These are phyloP conservation scores for Gasterosteus aculeatus DNA, from an alignment of 2,113 vertebrate genomes.

Conservation along the genomic window DNA sequence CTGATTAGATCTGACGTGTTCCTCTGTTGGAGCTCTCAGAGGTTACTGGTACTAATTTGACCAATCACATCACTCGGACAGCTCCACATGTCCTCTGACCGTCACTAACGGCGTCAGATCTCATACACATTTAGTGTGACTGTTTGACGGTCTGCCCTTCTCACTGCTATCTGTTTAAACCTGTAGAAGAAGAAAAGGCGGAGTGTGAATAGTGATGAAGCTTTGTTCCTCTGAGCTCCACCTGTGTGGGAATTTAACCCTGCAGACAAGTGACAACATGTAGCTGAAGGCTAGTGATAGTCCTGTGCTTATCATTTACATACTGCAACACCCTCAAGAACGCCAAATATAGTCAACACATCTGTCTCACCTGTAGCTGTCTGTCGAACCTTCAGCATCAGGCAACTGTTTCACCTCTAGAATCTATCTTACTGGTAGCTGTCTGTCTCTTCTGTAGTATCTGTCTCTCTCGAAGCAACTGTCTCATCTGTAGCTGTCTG, in stretches of 20 bases:
- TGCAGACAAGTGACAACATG: constrained; percentile 48
- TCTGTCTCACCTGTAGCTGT: not conserved
- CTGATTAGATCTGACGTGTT: constrained; percentile 27
- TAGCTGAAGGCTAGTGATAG: not conserved
- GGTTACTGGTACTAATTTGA: constrained; percentile 37
- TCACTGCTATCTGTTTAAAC: constrained; percentile 35
- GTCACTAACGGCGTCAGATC: not conserved
- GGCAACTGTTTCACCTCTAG: too few species aligned
- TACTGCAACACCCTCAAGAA: not conserved
- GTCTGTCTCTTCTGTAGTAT: too few species aligned
- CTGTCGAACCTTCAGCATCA: too few species aligned
- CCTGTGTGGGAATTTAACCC: constrained; percentile 32
- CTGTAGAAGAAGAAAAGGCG: constrained; percentile 27
- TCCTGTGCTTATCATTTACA: not conserved
- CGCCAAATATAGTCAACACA: not conserved
- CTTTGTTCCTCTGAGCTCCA: not conserved
- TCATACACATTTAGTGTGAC: not conserved
- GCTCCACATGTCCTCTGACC: constrained; percentile 27
- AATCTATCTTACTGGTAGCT: too few species aligned
- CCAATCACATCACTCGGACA: constrained; percentile 58
- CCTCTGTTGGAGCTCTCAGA: constrained; percentile 38
- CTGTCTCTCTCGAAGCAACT: too few species aligned
- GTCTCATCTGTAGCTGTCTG: too few species aligned
- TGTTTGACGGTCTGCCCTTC: not conserved
- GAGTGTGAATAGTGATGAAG: not conserved